Conservation (phyloP, 1,140 invertebrate species). For the Acromyrmex echinatior region DNA sequence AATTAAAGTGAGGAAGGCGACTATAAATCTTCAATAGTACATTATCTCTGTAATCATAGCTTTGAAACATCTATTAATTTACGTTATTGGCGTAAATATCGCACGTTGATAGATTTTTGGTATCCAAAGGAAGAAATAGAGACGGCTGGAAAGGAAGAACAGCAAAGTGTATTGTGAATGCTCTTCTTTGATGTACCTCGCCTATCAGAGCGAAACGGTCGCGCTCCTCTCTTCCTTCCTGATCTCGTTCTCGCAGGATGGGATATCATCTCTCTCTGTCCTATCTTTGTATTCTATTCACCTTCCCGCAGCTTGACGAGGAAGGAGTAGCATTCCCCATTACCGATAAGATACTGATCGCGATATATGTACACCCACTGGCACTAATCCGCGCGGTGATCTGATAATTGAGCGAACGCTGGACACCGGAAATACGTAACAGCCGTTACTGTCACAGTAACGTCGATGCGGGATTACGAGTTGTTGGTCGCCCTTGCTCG, state of each 20-base stretch:
- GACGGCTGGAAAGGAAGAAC: neutral
- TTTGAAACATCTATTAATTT: neutral
- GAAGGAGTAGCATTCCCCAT: constrained; percentile 65
- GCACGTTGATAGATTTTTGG: neutral
- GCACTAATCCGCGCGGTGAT: constrained; percentile 63
- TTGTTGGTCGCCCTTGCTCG: constrained; percentile 50
- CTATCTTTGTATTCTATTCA: constrained; percentile 31
- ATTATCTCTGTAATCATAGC: neutral
- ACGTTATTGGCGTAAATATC: neutral
- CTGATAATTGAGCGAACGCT: constrained; percentile 72
- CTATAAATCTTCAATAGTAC: neutral
- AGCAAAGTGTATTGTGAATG: constrained; percentile 17
- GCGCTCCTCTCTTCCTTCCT: constrained; percentile 4
- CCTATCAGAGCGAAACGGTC: constrained; percentile 24
- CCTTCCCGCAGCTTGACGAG: constrained; percentile 9
- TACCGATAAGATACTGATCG: constrained; percentile 73
- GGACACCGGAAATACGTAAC: constrained; percentile 55
- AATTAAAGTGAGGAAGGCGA: neutral
- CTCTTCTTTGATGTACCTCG: constrained; percentile 64
- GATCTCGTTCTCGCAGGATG: neutral
- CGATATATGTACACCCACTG: constrained; percentile 63
- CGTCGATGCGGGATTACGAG: constrained; percentile 63
- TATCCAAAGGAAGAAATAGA: constrained; percentile 10
- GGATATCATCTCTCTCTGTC: constrained; percentile 1
- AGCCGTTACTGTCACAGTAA: constrained; percentile 69